These are phyloP conservation scores for Emesis furor DNA, from an alignment of 2,888 invertebrate species.

Conservation along the genomic window DNA sequence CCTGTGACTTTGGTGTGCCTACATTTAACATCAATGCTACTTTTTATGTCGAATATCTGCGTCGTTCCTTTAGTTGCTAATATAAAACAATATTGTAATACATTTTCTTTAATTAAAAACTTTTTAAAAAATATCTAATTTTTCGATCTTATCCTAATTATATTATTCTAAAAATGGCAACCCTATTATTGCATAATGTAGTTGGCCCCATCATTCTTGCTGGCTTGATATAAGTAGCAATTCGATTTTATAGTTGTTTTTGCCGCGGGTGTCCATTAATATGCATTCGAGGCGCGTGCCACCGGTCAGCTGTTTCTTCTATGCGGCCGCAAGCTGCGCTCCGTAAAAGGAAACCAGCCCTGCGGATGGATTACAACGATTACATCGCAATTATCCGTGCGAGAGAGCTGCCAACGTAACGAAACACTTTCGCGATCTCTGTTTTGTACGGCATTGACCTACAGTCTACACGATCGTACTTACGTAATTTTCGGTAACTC, in stretches of 20 bases:
- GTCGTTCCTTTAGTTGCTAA: too few species aligned
- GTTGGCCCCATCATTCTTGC: not conserved
- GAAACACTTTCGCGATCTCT: constrained; percentile 90
- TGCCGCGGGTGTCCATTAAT: constrained; percentile 86
- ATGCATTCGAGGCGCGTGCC: constrained; percentile 90
- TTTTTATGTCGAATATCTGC: too few species aligned
- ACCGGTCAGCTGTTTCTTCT: constrained; percentile 90
- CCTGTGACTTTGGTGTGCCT: too few species aligned
- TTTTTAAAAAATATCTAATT: not conserved
- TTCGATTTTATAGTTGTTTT: constrained; percentile 87
- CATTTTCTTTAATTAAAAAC: too few species aligned
- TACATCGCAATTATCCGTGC: constrained; percentile 90
- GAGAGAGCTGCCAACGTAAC: constrained; percentile 80
- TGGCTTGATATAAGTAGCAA: constrained; percentile 79
- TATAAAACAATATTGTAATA: too few species aligned
- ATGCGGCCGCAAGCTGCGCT: constrained; percentile 88
- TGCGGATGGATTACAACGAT: constrained; percentile 90
- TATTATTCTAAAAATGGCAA: not conserved
- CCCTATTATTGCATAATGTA: constrained; percentile 3
- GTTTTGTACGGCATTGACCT: constrained; percentile 90
- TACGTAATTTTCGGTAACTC: constrained; percentile 86
- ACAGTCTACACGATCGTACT: constrained; percentile 81
- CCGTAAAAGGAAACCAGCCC: constrained; percentile 89
- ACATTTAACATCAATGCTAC: too few species aligned
- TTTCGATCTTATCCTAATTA: not conserved